These are phyloP conservation scores for Bucorvus abyssinicus DNA, from an alignment of 2,797 vertebrate species.

Conservation along the genomic window DNA sequence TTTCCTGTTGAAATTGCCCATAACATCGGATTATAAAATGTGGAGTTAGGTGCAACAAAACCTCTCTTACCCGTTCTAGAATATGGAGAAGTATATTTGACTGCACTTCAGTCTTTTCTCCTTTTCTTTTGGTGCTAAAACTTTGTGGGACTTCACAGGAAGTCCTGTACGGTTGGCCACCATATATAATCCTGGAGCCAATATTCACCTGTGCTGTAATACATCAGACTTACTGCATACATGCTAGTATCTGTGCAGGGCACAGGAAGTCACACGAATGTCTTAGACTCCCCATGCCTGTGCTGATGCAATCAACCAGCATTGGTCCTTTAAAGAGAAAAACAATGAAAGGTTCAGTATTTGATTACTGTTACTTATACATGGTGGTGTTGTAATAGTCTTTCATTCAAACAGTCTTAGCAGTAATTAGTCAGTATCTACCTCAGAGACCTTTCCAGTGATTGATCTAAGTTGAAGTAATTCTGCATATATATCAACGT, in stretches of 20 bases:
- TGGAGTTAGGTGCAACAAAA: not conserved
- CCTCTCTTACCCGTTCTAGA: not conserved
- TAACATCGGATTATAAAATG: not conserved
- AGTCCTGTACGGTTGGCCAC: not conserved
- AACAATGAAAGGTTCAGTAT: not conserved
- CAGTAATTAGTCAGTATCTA: not conserved
- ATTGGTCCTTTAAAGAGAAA: not conserved
- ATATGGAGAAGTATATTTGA: not conserved
- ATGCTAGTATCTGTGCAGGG: not conserved
- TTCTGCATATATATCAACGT: not conserved
- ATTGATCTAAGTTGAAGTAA: not conserved
- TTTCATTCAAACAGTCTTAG: not conserved
- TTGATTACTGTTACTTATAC: not conserved
- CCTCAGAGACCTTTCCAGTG: not conserved
- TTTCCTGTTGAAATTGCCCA: not conserved
- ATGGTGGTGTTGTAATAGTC: accelerated
- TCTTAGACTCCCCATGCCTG: not conserved
- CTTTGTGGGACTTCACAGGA: not conserved
- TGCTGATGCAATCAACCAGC: not conserved
- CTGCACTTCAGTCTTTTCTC: not conserved
- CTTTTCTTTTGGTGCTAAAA: not conserved
- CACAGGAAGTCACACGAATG: not conserved
- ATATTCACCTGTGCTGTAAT: not conserved
- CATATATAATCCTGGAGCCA: not conserved
- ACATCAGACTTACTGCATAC: not conserved